These are phyloP conservation scores for Botia kubotai DNA, from an alignment of 2,797 vertebrate genomes.

Conservation along the genomic window DNA sequence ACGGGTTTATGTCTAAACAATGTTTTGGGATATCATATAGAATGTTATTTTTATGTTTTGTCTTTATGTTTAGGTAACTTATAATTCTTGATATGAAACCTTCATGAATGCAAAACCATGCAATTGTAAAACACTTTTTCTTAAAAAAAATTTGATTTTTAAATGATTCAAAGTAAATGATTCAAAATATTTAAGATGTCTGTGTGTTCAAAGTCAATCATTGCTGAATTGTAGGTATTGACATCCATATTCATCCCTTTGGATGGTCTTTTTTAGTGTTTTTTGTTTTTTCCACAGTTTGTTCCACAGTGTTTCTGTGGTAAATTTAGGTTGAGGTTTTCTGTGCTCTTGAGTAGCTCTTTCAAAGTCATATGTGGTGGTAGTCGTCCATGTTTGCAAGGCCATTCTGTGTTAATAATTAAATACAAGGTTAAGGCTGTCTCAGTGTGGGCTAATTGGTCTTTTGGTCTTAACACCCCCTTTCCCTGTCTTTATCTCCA, in stretches of 20 bases:
- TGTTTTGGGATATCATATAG: neutral
- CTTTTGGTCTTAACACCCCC: constrained; percentile 13
- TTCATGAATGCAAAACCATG: neutral
- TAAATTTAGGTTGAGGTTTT: neutral
- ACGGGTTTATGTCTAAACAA: neutral
- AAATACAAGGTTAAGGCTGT: constrained; percentile 35
- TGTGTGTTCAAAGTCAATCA: too few relatives aligned
- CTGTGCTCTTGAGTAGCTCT: neutral
- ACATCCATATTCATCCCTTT: neutral
- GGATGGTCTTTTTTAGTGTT: neutral
- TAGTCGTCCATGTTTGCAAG: constrained; percentile 29
- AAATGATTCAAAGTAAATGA: too few relatives aligned
- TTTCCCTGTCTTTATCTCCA: constrained; percentile 54
- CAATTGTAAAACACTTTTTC: neutral
- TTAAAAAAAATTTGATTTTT: too few relatives aligned
- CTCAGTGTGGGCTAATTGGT: constrained; percentile 39
- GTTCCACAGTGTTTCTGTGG: neutral
- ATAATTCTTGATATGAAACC: neutral
- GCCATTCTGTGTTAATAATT: constrained; percentile 43
- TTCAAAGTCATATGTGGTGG: constrained; percentile 3
- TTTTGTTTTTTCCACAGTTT: neutral
- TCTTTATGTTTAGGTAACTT: neutral
- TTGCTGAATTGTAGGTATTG: neutral
- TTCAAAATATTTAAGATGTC: too few relatives aligned
- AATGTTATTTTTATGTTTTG: neutral